Evolutionary conservation across 2,888 invertebrate species (phyloP), one percentile per base, ranked within the genome.

Genomic region (Drosophila merina): DNA sequence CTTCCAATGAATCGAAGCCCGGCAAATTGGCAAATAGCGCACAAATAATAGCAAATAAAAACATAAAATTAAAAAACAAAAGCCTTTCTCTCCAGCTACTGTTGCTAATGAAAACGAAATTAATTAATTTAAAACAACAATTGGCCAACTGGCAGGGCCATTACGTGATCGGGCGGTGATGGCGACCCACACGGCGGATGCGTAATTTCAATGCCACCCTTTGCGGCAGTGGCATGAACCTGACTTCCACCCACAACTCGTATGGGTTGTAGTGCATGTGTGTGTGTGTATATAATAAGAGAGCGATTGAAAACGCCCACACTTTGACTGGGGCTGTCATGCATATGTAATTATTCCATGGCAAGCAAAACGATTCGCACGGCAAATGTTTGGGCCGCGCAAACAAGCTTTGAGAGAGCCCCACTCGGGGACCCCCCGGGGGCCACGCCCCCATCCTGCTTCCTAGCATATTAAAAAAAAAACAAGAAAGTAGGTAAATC

Each of bases 41-140:
- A 73, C 75, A 81, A 84, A 79, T 81, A 77, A 81, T 81, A 71
- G 64, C 57, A 71, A 84, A 80, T 79, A 74, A 73, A 79, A 73
- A 49, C 75, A 84, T 75, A 76, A 81, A 77, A 84, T 77, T 75
- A 74, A 79, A 84, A 79, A 62, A 74, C 69, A 76, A 80, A 86
- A 66, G 70, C 70, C 59, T 25, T 58, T 40, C 45, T 33, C 63
- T 68, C 66, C 45, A 51, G 50, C 73, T 76, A 69, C 55, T 73
- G 71, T 56, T 79, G 72, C 75, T 79, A 80, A 84, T 86, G 80
- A 80, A 83, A 80, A 80, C 63, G 78, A 84, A 80, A 80, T 80
- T 80, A 80, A 80, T 80, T 80, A 80, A 80, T 80, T 80, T 80
- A 80, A 84, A 80, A 82, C 83, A 86, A 83, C 80, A 83, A 83